Base-by-base conservation (phyloP, 2,113 vertebrate genomes). In the Pogona vitticeps region DNA sequence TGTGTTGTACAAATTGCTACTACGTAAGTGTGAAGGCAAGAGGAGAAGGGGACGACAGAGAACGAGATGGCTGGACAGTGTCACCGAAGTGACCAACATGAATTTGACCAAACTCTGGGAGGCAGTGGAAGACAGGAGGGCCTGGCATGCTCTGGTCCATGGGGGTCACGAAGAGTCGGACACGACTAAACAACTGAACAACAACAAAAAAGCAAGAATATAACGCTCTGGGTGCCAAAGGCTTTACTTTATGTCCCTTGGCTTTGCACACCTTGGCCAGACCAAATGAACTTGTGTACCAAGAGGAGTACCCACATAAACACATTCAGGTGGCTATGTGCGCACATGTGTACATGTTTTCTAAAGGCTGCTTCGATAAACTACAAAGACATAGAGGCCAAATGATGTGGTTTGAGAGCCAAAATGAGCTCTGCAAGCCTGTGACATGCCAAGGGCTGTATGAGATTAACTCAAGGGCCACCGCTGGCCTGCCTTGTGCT, bases 181-280 rank as follows among this genome's bases (percentile, higher is more conserved):
- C n/a, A n/a, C n/a, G n/a, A n/a, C n/a, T n/a, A n/a, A n/a, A n/a
- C n/a, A n/a, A n/a, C n/a, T n/a, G n/a, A n/a, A n/a, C n/a, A n/a
- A 7, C 61, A 65, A 14, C 18, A 65, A 17, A 59, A 76, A 77
- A 46, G 63, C 87, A 92, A 78, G 63, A 88, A 56, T 0, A 85
- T 91, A 94, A 89, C 88, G 91, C 86, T 90, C 56, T 18, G 72
- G 59, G 79, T 89, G 82, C 86, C 67, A 80, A 40, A 80, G 58
- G 4, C 42, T 61, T 36, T 56, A 26, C 15, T 28, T 75, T 88
- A 61, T 56, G 87, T 10, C 82, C 86, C 52, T 38, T 52, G 21
- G 18, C 17, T 59, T 76, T 26, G 26, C 90, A 93, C 88, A 68
- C 87, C 89, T 88, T 84, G 91, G 86, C 87, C 87, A 93, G 92